Evolutionary conservation across 2,113 vertebrate genomes (phyloP).

Genomic region (Proterorhinus semilunaris): DNA sequence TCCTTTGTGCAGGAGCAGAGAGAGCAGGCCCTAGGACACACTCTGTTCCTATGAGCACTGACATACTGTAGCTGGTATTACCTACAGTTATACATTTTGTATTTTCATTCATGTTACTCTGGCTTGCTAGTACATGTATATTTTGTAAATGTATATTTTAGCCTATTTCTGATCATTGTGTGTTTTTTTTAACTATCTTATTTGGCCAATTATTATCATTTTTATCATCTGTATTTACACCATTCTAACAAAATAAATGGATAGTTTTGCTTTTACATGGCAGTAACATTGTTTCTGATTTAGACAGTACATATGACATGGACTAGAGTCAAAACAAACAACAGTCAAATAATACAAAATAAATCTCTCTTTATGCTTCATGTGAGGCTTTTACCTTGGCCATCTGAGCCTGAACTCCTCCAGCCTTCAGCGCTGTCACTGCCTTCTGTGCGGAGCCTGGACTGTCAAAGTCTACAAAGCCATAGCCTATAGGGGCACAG

Average conservation of each 20-base stretch:
- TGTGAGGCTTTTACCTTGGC: slow-evolving; percentile 83
- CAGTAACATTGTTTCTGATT: no score
- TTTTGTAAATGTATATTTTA: no score
- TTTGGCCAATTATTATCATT: no score
- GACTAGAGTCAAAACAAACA: not conserved
- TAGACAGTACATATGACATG: no score
- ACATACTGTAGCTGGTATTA: slow-evolving; percentile 6
- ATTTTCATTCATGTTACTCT: no score
- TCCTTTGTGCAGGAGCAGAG: slow-evolving; percentile 60
- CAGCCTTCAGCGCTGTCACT: slow-evolving; percentile 86
- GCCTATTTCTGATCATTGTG: no score
- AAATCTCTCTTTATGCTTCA: not conserved
- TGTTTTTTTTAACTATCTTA: no score
- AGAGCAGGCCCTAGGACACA: slow-evolving; percentile 53
- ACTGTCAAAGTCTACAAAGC: slow-evolving; percentile 93
- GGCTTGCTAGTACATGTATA: no score
- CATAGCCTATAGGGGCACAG: slow-evolving; percentile 80
- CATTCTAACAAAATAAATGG: no score
- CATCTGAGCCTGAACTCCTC: slow-evolving; percentile 92
- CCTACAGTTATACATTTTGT: no score
- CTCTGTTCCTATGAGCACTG: slow-evolving; percentile 36
- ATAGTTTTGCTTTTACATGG: no score
- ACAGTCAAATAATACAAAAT: not conserved
- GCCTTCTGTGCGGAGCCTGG: slow-evolving; percentile 88
- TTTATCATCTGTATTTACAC: no score